These are phyloP conservation scores for Dicrostonyx torquatus DNA, from an alignment of 2,797 vertebrate genomes.

Conservation along the genomic window DNA sequence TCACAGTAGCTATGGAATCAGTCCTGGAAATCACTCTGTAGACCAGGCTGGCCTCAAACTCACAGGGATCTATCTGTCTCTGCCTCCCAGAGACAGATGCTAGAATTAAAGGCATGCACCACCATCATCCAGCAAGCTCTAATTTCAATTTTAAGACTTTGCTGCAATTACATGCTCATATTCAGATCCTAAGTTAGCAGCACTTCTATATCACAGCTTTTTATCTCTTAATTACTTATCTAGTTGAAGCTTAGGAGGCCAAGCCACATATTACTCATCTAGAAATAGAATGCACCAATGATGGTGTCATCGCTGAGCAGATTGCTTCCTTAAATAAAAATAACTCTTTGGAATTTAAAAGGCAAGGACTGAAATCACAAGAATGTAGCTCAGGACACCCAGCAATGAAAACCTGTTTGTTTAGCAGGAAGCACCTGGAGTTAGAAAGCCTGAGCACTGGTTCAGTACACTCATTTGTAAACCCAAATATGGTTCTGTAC, in stretches of 20 bases:
- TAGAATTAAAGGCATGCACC: too few species aligned
- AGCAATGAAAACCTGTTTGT: neutral
- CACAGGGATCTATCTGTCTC: too few species aligned
- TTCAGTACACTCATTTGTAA: neutral
- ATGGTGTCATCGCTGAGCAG: neutral
- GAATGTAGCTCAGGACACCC: neutral
- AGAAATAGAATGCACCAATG: conserved; percentile 14
- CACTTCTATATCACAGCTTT: neutral
- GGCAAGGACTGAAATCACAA: neutral
- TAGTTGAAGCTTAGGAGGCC: neutral
- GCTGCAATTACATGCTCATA: conserved; percentile 8
- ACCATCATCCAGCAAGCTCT: neutral
- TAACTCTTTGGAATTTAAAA: neutral
- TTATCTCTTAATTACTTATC: neutral
- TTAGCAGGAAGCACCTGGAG: neutral
- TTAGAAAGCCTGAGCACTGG: neutral
- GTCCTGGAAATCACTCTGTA: too few species aligned
- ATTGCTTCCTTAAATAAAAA: conserved; percentile 28
- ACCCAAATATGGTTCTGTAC: neutral
- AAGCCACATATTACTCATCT: neutral
- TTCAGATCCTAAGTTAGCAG: conserved; percentile 15
- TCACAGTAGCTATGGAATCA: too few species aligned
- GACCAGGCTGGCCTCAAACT: too few species aligned
- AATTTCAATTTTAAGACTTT: neutral
- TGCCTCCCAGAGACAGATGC: too few species aligned